Conservation (phyloP, 2,113 vertebrate species). For the Pollimyrus isidori region DNA sequence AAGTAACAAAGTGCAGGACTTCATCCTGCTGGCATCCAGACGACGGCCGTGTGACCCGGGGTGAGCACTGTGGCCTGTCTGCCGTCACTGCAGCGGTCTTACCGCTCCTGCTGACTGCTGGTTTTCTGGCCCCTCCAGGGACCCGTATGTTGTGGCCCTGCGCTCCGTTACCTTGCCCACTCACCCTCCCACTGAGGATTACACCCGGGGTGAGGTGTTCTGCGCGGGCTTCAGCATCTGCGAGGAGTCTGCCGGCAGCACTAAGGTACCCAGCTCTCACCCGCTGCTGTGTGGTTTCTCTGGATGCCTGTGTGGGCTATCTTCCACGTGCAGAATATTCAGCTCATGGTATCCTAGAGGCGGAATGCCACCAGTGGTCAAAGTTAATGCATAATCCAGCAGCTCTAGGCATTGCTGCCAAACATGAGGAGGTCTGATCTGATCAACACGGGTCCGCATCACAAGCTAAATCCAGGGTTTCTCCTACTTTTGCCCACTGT, state of each 20-base stretch:
- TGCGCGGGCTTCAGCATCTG: conserved; percentile 88
- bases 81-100: background rate
- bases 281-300: background rate
- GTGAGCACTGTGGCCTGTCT: conserved; percentile 47
- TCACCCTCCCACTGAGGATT: conserved; percentile 51
- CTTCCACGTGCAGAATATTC: background rate
- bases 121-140: conserved; percentile 56
- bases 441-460: background rate
- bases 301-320: conserved; percentile 1
- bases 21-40: conserved; percentile 80
- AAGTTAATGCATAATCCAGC: background rate
- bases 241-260: conserved; percentile 61
- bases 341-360: background rate
- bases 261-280: conserved; percentile 63
- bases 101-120: background rate
- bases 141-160: conserved; percentile 85
- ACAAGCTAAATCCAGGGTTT: background rate
- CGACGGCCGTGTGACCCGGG: conserved; percentile 76
- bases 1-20: conserved; percentile 73
- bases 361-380: background rate
- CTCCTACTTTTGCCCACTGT: background rate
- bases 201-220: conserved; percentile 74
- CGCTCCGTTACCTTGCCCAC: conserved; percentile 83
- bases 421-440: background rate
- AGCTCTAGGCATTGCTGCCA: background rate